phyloP scores from a whole-genome alignment of 2,888 invertebrate genomes.

The Macrosoma leucophasiata region DNA sequence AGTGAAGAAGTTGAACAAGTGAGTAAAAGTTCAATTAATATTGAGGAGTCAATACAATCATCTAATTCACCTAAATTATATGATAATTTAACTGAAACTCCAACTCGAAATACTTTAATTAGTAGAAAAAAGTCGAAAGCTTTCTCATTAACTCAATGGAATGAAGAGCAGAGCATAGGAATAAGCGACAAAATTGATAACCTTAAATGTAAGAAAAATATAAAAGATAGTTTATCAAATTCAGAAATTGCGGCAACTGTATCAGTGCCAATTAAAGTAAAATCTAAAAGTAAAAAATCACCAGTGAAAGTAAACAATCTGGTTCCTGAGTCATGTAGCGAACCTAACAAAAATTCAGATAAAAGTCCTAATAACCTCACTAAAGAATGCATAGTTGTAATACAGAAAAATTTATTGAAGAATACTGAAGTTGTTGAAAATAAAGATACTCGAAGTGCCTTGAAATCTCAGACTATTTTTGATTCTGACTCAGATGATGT shows the following conservation, averaged over 20 bases:
- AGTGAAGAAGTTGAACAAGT: conserved; percentile 16
- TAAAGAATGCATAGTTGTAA: conserved; percentile 63
- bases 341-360: conserved; percentile 25
- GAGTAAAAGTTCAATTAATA: conserved; percentile 9
- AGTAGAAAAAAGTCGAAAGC: conserved; percentile 48
- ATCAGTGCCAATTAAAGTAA: conserved; percentile 27
- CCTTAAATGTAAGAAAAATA: conserved; percentile 18
- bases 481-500: conserved; percentile 59
- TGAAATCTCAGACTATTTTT: conserved; percentile 39
- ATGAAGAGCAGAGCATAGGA: no score
- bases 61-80: conserved; percentile 5
- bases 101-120: conserved; percentile 38
- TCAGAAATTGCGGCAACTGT: conserved; percentile 11
- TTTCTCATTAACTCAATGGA: conserved; percentile 29
- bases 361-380: conserved; percentile 54
- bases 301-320: no score
- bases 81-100: conserved; percentile 29
- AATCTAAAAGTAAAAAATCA: conserved; percentile 33
- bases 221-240: conserved; percentile 20
- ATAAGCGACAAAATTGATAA: no score
- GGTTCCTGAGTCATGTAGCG: background rate
- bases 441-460: no score
- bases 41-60: conserved; percentile 12
- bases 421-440: no score
- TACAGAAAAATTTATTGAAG: conserved; percentile 59